Evolutionary conservation across 2,888 invertebrate genomes (phyloP), one percentile per base, ranked within the genome.

Genomic region (Dimorphilus gyrociliatus): DNA sequence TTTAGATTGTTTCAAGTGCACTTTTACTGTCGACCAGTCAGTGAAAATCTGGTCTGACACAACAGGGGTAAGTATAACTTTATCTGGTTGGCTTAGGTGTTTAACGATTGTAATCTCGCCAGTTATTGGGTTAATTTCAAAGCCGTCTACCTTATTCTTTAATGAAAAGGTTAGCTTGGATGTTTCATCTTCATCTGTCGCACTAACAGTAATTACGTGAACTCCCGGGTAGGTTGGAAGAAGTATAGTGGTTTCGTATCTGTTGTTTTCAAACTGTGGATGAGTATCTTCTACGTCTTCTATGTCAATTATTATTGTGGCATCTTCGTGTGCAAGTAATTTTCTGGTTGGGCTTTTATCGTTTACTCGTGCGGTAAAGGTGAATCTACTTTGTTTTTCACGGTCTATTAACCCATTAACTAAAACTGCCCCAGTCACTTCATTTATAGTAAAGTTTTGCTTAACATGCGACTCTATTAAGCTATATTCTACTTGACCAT

Each of bases 401-500:
- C n/a, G n/a, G n/a, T n/a, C n/a, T n/a, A n/a, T n/a, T n/a, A n/a
- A n/a, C n/a, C n/a, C n/a, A n/a, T n/a, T n/a, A n/a, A n/a, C n/a
- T n/a, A n/a, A n/a, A n/a, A n/a, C n/a, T n/a, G n/a, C n/a, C n/a
- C n/a, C n/a, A n/a, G n/a, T n/a, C n/a, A n/a, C n/a, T n/a, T n/a
- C n/a, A n/a, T n/a, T n/a, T n/a, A n/a, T n/a, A n/a, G n/a, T n/a
- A n/a, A n/a, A n/a, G n/a, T n/a, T n/a, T n/a, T n/a, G n/a, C n/a
- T n/a, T 85, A 62, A 48, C 46, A 16, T 73, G 68, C 3, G 84
- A 85, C 52, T 78, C 78, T 52, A 81, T 80, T 64, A 90, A 70
- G 61, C 84, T 82, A 64, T 86, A 92, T 13, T 80, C 73, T 12
- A 94, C 78, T 65, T 81, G 79, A 16, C 86, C 86, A 66, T 88